Evolutionary conservation across 2,797 vertebrate genomes (phyloP), one percentile per base, ranked within the genome.

Genomic region (Euthynnus affinis): DNA sequence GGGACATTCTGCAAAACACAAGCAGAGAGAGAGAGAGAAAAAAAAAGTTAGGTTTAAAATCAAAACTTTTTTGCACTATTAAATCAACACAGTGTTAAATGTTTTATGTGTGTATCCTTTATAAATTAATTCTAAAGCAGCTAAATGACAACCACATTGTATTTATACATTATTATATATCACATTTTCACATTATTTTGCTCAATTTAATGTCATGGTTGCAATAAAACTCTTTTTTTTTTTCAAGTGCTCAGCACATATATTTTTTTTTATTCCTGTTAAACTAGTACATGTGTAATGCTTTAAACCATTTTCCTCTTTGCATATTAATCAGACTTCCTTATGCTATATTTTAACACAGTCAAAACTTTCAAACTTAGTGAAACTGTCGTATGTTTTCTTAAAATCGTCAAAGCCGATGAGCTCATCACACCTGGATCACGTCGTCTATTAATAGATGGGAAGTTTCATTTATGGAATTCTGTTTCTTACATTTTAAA

Each of bases 1-100:
- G 97, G 98, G 87, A 97, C 96, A 83, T 97, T 99, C 98, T 99
- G 58, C 53, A 91, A 92, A 75, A 81, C 27, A 74, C 15, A 80
- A 53, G 29, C 2, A 70, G 17, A 59, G 42, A 44, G 17, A 29
- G 23, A 20, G 29, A 13, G 1, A 70, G 17, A 59, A 51, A 44
- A 17, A 29, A 34, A 20, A 34, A 13, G 1, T 23, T 22, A 37
- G 0, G 1, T n/a, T 55, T 3, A 15, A 70, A 67, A 37, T 27
- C 12, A 12, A 44, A 32, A 8, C 20, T 59, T 14, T 51, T 9
- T 17, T 55, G 22, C n/a, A 52, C 9, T 42, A 3, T 49, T 48
- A 0, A 44, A 40, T 17, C 2, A 52, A 68, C n/a, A 29, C 3
- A 32, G 14, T 29, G 12, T 49, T 49, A 27, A 66, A 57, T 32